Percentiles rank a stretch among this genome's conserved stretches.
phyloP scores from a whole-genome alignment of 2,888 invertebrate species.

The Autographa gamma region DNA sequence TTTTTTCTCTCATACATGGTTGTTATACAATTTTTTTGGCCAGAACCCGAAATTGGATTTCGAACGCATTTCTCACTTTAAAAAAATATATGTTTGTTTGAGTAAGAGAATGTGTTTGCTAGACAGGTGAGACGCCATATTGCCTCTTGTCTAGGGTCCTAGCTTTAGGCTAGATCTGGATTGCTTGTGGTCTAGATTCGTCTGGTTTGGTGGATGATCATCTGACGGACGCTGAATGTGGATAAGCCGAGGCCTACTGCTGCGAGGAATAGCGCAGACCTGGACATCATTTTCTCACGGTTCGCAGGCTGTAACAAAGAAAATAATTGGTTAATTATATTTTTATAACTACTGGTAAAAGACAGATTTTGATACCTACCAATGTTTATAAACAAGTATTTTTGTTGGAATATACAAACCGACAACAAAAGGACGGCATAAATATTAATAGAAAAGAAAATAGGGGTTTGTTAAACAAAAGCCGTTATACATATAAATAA shows the following conservation, averaged over 20 bases:
- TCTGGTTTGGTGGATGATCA: slow-evolving; percentile 85
- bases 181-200: slow-evolving; percentile 70
- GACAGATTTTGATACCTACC: no score
- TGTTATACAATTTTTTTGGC: slow-evolving; percentile 71
- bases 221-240: slow-evolving; percentile 90
- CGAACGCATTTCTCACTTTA: slow-evolving; percentile 38
- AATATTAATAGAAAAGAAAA: no score
- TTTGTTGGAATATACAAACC: no score
- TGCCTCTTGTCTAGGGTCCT: slow-evolving; percentile 42
- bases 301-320: slow-evolving; percentile 80
- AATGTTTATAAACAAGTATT: no score
- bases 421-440: no score
- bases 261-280: slow-evolving; percentile 89
- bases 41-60: slow-evolving; percentile 42
- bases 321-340: slow-evolving; percentile 22
- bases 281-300: slow-evolving; percentile 88
- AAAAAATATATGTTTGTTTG: slow-evolving; percentile 27
- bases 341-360: not conserved
- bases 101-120: slow-evolving; percentile 37
- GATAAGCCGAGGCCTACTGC: slow-evolving; percentile 89
- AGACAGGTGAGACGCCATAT: slow-evolving; percentile 32
- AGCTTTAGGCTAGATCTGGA: slow-evolving; percentile 32
- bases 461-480: no score
- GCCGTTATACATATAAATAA: no score
- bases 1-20: slow-evolving; percentile 65